A percentile compares a stretch with the other conserved stretches of the same genome.
Conservation (phyloP, 2,113 vertebrate species). For the Sylvia atricapilla region DNA sequence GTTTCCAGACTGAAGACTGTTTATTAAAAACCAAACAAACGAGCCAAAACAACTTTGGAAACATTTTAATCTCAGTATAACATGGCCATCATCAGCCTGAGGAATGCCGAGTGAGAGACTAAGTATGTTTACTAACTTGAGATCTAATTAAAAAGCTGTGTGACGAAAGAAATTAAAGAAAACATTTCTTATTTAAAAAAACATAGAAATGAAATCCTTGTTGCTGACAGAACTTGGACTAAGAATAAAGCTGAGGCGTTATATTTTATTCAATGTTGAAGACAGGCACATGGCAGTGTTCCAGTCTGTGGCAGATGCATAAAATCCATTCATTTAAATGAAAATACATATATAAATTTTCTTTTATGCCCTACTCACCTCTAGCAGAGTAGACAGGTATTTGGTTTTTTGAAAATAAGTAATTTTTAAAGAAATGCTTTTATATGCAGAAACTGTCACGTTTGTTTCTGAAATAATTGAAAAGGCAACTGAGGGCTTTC, state of each 20-base stretch:
- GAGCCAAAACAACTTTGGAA: background rate
- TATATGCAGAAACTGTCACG: background rate
- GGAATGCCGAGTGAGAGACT: background rate
- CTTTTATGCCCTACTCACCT: background rate
- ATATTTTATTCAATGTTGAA: background rate
- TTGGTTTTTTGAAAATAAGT: background rate
- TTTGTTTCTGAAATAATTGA: background rate
- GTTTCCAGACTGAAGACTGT: background rate
- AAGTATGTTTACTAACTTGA: background rate
- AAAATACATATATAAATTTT: background rate
- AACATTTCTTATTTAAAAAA: background rate
- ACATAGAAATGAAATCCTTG: background rate
- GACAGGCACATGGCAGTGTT: background rate
- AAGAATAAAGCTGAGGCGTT: background rate
- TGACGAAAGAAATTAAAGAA: background rate
- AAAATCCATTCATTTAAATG: background rate
- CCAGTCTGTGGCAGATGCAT: background rate
- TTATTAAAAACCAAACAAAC: background rate
- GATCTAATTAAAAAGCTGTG: conserved; percentile 1
- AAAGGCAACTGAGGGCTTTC: background rate
- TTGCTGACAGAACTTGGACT: background rate
- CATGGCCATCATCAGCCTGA: background rate
- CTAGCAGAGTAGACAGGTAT: background rate
- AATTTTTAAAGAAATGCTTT: background rate
- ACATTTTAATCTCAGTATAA: background rate